Percentiles rank a stretch among this genome's conserved stretches.
Evolutionary conservation across 2,113 vertebrate genomes (phyloP).

Genomic region (Camelus dromedarius): DNA sequence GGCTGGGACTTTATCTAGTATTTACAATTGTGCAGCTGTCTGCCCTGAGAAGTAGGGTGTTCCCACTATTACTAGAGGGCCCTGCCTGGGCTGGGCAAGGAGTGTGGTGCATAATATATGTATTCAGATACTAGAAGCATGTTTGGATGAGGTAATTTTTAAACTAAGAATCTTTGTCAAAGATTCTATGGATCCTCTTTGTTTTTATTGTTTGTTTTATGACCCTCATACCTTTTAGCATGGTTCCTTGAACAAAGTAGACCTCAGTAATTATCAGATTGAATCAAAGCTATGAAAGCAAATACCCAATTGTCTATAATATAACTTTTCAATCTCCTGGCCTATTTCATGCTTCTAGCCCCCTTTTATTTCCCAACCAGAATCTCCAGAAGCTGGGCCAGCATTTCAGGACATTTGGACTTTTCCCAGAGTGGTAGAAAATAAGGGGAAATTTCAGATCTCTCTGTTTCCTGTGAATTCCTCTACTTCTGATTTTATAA

Average conservation of each 20-base stretch:
- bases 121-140: background rate
- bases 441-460: background rate
- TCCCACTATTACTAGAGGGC: background rate
- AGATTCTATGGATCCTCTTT: background rate
- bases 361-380: background rate
- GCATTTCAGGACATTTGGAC: background rate
- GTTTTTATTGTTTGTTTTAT: conserved; percentile 6
- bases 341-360: background rate
- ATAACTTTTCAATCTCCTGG: background rate
- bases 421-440: conserved; percentile 41
- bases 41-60: background rate
- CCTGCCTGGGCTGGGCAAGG: background rate
- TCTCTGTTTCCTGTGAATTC: conserved; percentile 22
- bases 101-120: background rate
- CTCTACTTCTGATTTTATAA: conserved; percentile 38
- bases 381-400: background rate
- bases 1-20: background rate
- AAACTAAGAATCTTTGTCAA: conserved; percentile 10
- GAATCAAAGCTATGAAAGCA: conserved; percentile 38
- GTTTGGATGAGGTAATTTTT: conserved; percentile 33
- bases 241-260: background rate
- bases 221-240: background rate
- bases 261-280: conserved; percentile 9
- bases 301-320: background rate
- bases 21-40: background rate